Evolutionary conservation across 2,888 invertebrate genomes (phyloP).

Genomic region (Ditula angustiorana): DNA sequence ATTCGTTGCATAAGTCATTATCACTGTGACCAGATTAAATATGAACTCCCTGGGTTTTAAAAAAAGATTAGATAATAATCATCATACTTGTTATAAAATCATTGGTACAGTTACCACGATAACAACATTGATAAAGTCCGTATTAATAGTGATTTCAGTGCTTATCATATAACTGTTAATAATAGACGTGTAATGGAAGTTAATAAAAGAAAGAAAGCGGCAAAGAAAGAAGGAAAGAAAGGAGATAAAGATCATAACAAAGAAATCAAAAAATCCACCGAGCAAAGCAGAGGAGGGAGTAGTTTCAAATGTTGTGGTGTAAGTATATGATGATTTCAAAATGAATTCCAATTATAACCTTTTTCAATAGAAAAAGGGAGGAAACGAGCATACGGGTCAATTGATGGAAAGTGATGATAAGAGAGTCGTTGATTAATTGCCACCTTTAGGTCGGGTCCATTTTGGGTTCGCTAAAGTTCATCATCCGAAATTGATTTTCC

Average conservation of each 20-base stretch:
- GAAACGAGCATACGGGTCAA: too few relatives aligned
- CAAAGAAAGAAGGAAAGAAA: conserved; percentile 26
- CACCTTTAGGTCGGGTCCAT: too few relatives aligned
- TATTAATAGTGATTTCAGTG: conserved; percentile 18
- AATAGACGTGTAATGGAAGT: conserved; percentile 22
- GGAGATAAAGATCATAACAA: conserved; percentile 5
- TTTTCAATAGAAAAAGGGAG: too few relatives aligned
- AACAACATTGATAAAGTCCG: conserved; percentile 11
- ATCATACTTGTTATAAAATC: conserved; percentile 11
- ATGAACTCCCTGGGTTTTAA: neutral
- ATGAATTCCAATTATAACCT: too few relatives aligned
- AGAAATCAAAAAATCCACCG: neutral
- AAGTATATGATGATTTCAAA: too few relatives aligned
- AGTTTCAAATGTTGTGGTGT: conserved; percentile 3
- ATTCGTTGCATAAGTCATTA: conserved; percentile 7
- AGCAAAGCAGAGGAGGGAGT: neutral
- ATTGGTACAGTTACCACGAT: conserved; percentile 25
- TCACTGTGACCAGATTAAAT: neutral
- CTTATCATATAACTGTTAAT: neutral
- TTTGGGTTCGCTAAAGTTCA: too few relatives aligned
- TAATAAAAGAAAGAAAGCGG: conserved; percentile 36
- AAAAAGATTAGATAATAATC: conserved; percentile 27
- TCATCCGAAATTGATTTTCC: too few relatives aligned
- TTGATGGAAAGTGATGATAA: too few relatives aligned
- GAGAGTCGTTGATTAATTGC: too few relatives aligned